Percentiles rank a stretch among this genome's conserved stretches.
Conservation (phyloP, 1,140 invertebrate genomes). For the Tetragonula clypearis region DNA sequence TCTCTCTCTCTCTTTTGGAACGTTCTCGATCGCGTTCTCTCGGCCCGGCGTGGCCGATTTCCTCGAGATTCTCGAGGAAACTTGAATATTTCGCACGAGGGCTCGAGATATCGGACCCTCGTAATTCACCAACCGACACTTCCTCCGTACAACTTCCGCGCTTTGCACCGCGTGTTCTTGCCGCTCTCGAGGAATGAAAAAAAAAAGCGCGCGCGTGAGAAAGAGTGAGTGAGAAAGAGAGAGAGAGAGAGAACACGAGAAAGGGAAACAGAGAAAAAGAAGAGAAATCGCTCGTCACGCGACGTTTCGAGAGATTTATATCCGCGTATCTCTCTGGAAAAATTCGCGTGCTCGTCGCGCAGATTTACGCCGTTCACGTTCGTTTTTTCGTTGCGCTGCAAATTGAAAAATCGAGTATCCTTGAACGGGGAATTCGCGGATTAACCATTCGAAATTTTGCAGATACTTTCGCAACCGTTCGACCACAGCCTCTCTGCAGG, state of each 20-base stretch:
- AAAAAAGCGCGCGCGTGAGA: too few relatives aligned
- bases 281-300: constrained; percentile 4
- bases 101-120: not conserved
- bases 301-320: constrained; percentile 20
- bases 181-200: too few relatives aligned
- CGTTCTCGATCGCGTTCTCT: not conserved
- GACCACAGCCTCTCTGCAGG: too few relatives aligned
- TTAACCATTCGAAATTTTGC: not conserved
- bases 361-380: not conserved
- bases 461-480: not conserved
- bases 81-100: not conserved
- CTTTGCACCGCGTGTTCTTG: not conserved
- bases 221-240: too few relatives aligned
- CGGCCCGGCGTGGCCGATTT: not conserved
- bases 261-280: not conserved
- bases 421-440: not conserved
- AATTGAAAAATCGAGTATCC: not conserved
- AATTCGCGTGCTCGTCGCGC: not conserved
- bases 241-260: not conserved
- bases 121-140: constrained; percentile 34
- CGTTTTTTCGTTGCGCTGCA: not conserved
- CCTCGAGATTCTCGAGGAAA: not conserved
- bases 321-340: constrained; percentile 1
- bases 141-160: constrained; percentile 13
- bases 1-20: not conserved